Base-by-base conservation (phyloP, 2,113 vertebrate genomes). In the Sorex fumeus region DNA sequence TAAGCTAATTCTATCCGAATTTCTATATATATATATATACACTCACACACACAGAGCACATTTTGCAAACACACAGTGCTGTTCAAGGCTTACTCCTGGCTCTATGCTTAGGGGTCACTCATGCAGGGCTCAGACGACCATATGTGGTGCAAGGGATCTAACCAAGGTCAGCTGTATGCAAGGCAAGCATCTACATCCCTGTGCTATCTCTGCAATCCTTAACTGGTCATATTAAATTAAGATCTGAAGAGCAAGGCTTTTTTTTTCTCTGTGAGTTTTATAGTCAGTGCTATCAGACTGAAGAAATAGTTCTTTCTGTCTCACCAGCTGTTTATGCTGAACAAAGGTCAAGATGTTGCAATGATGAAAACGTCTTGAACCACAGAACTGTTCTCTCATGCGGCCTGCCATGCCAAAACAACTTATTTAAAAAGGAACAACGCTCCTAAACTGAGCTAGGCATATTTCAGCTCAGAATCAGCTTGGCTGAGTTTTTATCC, bases 331-430 rank as follows among this genome's bases (percentile, higher is more conserved):
- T 83, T 97, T 90, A 47, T 93, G 43, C 45, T 72, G 15, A 78
- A 76, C 85, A 88, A 95, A 94, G 79, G 91, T 94, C 92, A 95
- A 71, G 88, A 87, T 95, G 86, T 96, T 93, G 93, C 95, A 92
- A 92, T 88, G 80, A 81, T 66, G 50, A 86, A 62, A 84, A 94
- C 69, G 71, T 84, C 86, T 91, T n/a, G 13, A 89, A 76, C 43
- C 43, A n/a, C 47, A 75, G 50, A 80, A 60, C 8, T 76, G 57
- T 8, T 66, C 83, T 90, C 57, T 82, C 13, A 50, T 28, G 13
- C 0, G 3, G 47, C 19, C 47, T 74, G 12, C 23, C 57, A 8
- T 67, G 84, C 53, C 78, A 64, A 71, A 91, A 89, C 4, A 23
- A 84, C 75, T 76, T 69, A 34, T 53, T 88, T 71, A 72, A 57